Evolutionary conservation across 2,797 vertebrate species (phyloP), one percentile per base, ranked within the genome.

Genomic region (Momotus momota): DNA sequence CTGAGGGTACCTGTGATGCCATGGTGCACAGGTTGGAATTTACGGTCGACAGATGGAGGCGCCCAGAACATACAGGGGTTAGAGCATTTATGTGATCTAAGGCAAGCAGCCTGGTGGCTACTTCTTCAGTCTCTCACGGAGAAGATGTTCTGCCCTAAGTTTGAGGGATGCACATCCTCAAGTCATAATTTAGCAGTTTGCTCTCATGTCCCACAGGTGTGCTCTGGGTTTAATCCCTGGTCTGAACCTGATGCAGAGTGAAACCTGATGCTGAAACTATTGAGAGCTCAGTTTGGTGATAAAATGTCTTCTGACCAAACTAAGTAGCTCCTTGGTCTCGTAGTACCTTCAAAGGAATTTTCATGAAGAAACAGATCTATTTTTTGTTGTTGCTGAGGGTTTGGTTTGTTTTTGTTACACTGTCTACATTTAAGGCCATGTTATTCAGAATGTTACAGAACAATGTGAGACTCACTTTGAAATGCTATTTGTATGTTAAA

Each of bases 121-220:
- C 35, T 91, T 17, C 48, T 74, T 66, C 51, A 10, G 1, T 55
- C 19, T 89, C 17, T 81, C 40, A 15, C 12, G 7, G 52, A 61
- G 65, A 22, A 8, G 65, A 14, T 46, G 40, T 51, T 89, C 29
- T 92, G 12, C 35, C 48, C 26, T 82, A 49, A 55, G 22, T 73
- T 17, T 31, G 31, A 18, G 48, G 78, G 80, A 60, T 10, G 3
- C 0, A 3, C 14, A 49, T 25, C 26, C 26, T 66, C 0, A 1
- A 19, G 26, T 51, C 61, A 2, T 69, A 45, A 52, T 2, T 49
- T 91, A 35, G 27, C 18, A 33, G 8, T 17, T 81, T 79, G 29
- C 21, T 65, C 20, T 57, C 10, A 0, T 61, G 71, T 73, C 61
- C n/a, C 17, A 5, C n/a, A 67, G 26, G 19, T 31, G 9, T 74